Evolutionary conservation across 2,888 invertebrate genomes (phyloP), one percentile per base, ranked within the genome.

Genomic region (Beris chalybata): DNA sequence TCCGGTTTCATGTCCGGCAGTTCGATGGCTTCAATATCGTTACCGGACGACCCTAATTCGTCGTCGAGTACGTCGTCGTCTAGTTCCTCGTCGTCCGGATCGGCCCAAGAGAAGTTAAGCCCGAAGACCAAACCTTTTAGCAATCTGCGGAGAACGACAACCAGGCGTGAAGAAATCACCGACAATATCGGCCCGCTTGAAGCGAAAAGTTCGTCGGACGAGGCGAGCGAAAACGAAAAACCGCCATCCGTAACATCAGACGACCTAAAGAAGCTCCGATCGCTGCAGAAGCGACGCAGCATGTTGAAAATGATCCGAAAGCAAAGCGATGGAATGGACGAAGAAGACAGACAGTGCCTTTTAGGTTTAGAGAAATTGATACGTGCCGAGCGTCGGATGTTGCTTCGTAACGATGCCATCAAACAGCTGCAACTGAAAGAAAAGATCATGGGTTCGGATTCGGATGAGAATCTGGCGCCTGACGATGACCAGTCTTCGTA

Each of bases 31-130:
- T 7, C 38, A 0, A 9, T 15, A 22, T 45, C 58, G 32, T n/a
- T 45, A 9, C 56, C 74, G 7, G 73, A 73, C 1, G 73, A 73
- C 1, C 71, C 70, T 4, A 59, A 70, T 38, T 72, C 74, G 9
- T 71, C 74, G 13, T 74, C 74, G 4, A 72, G 73, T 5, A 72
- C 72, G 4, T 72, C 73, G 3, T 44, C 56, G 4, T 74, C 74
- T 1, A 38, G 38, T 38, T 73, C 74, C 5, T 73, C 74, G 1
- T 72, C 72, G 4, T 72, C 71, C 3, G 68, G 69, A 50, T 74
- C 72, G 4, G 71, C 71, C 6, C 9, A 5, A 1, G 9, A 5
- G 9, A 2, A 5, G 38, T 1, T 1, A 7, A 5, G 9, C 5
- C 1, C 38, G 9, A 2, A 5, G 38, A 38, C 1, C 1, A 38